Base-by-base conservation (phyloP, 2,888 invertebrate species). In the Tryphoninae sp. region DNA sequence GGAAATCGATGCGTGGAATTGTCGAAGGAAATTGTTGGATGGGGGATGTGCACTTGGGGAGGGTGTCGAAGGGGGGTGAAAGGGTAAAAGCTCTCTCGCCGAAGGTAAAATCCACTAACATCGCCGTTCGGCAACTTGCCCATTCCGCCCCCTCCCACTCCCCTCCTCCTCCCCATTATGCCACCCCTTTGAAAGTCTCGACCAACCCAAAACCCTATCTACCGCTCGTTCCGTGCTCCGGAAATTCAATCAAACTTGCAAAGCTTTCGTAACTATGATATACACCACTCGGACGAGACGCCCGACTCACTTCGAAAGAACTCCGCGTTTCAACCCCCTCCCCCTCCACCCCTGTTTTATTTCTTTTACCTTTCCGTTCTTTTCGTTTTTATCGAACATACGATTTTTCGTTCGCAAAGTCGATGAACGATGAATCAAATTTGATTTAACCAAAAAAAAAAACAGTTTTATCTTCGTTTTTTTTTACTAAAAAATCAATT, bases 231-330 rank as follows among this genome's bases (percentile, higher is more conserved):
- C 22, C 68, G 69, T 42, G 19, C 59, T 64, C 64, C 58, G 22
- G 77, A 85, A 86, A 89, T 89, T 88, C 88, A 86, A 89, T 88
- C 87, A 89, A 89, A 89, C 89, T 89, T 88, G 87, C 86, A 85
- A 87, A 87, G 87, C 86, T 88, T 85, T 85, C 82, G 81, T 65
- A 74, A 73, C 45, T 62, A 80, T 80, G 83, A 75, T 64, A 49
- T 69, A 71, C 16, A 65, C 23, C 40, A 19, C 26, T 69, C 16
- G 22, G 58, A 33, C 53, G 64, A 45, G 33, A 53, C 45, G 65
- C 9, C 64, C 23, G 42, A 51, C 33, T 68, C 59, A 11, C 55
- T 23, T 64, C 26, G 68, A 13, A 26, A 40, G 40, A 33, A 51
- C 19, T 33, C 64, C 16, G 8, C 33, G 26, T 40, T 22, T 33